Evolutionary conservation across 2,888 invertebrate genomes (phyloP).

Genomic region (Tanytarsus gracilentus): DNA sequence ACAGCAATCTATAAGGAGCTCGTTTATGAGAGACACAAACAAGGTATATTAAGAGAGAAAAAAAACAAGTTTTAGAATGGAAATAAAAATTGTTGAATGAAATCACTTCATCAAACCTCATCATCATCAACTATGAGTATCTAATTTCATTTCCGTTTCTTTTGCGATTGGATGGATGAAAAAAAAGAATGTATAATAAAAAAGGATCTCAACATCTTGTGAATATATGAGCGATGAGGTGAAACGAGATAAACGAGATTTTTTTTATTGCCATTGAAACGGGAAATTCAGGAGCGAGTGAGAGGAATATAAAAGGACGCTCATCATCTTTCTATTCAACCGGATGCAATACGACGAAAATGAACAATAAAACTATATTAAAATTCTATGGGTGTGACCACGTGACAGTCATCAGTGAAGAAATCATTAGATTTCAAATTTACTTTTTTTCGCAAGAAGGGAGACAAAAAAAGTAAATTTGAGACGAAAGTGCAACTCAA

Average conservation of each 20-base stretch:
- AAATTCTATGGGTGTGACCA: slow-evolving; percentile 30
- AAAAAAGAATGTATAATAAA: slow-evolving; percentile 1
- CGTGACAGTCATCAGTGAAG: slow-evolving; percentile 28
- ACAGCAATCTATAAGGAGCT: slow-evolving; percentile 17
- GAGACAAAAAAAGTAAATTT: not conserved
- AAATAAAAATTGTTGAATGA: not conserved
- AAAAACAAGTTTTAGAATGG: slow-evolving; percentile 18
- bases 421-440: not conserved
- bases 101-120: slow-evolving; percentile 29
- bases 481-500: slow-evolving; percentile 19
- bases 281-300: slow-evolving; percentile 15
- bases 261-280: not conserved
- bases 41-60: not conserved
- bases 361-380: slow-evolving; percentile 28
- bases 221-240: slow-evolving; percentile 11
- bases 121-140: slow-evolving; percentile 29
- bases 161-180: slow-evolving; percentile 16
- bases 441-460: not conserved
- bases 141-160: slow-evolving; percentile 29
- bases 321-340: slow-evolving; percentile 1
- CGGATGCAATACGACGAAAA: slow-evolving; percentile 23
- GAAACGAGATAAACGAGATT: slow-evolving; percentile 24
- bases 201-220: slow-evolving; percentile 28
- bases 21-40: not conserved
- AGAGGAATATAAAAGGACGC: slow-evolving; percentile 3